These are phyloP conservation scores for Pseudomyrmex pallidus DNA, from an alignment of 1,140 invertebrate genomes.

Conservation along the genomic window DNA sequence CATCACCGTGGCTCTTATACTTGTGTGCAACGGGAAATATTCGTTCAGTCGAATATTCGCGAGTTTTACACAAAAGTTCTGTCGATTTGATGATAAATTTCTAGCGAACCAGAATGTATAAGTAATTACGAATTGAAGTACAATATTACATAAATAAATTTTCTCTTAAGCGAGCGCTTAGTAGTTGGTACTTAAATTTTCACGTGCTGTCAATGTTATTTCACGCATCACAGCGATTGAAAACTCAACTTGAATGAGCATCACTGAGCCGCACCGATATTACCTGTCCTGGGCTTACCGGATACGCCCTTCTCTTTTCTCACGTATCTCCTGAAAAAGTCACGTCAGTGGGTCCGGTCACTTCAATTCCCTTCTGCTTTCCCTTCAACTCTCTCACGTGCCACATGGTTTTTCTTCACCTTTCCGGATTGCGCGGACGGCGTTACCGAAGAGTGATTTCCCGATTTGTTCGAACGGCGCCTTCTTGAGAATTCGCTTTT, in stretches of 20 bases:
- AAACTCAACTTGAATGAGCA: neutral
- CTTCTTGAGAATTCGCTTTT: constrained; percentile 27
- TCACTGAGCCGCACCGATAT: constrained; percentile 3
- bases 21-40: too few species aligned
- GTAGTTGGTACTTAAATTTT: neutral
- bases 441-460: constrained; percentile 6
- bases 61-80: too few species aligned
- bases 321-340: constrained; percentile 46
- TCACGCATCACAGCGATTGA: neutral
- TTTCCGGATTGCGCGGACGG: constrained; percentile 18
- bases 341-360: constrained; percentile 30
- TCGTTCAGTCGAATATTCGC: too few species aligned
- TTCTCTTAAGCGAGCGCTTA: too few species aligned
- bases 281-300: constrained; percentile 10
- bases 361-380: constrained; percentile 24
- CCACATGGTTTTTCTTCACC: constrained; percentile 29
- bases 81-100: too few species aligned
- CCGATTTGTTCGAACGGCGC: neutral
- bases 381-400: constrained; percentile 20
- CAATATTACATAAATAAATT: neutral
- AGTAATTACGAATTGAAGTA: too few species aligned
- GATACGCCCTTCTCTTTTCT: constrained; percentile 33
- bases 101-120: too few species aligned
- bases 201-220: neutral
- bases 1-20: too few species aligned